Evolutionary conservation across 2,888 invertebrate species (phyloP).

Genomic region (Diplolepis rosae): DNA sequence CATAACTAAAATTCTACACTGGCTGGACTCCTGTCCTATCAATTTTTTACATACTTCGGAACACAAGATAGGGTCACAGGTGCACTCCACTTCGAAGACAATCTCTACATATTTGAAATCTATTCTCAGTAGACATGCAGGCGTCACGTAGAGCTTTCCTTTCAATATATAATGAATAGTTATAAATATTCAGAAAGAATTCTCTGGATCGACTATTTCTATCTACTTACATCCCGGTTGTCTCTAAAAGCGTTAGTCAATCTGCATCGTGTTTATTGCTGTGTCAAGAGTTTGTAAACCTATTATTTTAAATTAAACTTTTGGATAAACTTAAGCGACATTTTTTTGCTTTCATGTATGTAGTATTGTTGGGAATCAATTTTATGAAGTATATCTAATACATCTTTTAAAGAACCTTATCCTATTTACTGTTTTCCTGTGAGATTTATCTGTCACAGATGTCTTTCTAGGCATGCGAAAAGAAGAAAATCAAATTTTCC

Average conservation of each 20-base stretch:
- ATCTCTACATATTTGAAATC: constrained; percentile 69
- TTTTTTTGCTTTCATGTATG: too few relatives aligned
- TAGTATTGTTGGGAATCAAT: too few relatives aligned
- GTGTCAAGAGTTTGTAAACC: too few relatives aligned
- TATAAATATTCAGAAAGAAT: constrained; percentile 62
- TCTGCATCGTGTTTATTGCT: background rate
- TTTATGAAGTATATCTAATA: too few relatives aligned
- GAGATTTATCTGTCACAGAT: background rate
- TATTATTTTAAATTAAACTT: background rate
- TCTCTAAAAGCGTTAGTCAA: background rate
- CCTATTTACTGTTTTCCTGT: background rate
- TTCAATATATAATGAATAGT: constrained; percentile 65
- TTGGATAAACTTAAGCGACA: too few relatives aligned
- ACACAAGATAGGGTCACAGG: constrained; percentile 56
- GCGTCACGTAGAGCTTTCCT: constrained; percentile 33
- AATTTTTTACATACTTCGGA: constrained; percentile 17
- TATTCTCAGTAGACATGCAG: constrained; percentile 51
- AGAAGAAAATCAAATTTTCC: background rate
- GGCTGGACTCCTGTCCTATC: constrained; percentile 1
- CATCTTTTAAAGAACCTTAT: too few relatives aligned
- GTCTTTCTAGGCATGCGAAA: background rate
- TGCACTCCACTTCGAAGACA: constrained; percentile 66
- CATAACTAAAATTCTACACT: constrained; percentile 8
- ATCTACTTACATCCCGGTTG: background rate
- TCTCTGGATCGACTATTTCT: background rate